Evolutionary conservation across 2,888 invertebrate species (phyloP), one percentile per base, ranked within the genome.

Genomic region (Vanessa cardui): DNA sequence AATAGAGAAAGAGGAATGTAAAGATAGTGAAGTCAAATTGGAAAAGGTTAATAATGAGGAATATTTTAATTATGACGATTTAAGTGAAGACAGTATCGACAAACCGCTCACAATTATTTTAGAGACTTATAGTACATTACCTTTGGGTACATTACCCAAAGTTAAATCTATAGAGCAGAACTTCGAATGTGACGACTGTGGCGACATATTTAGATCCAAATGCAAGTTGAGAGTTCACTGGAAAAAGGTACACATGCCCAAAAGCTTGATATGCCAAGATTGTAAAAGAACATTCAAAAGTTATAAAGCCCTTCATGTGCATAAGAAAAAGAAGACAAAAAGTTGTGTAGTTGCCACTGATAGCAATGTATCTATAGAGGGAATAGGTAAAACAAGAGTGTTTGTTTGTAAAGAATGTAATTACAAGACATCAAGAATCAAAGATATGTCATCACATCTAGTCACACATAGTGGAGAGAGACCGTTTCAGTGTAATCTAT

Each of bases 391-490:
- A 69, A 61, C 59, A 2, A 80, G 88, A 72, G 15, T 78, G 46
- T 86, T 83, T 66, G 66, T 75, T 56, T 86, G 86, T 75, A 85
- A 81, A 58, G 78, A 83, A 21, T 92, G 92, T 73, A 64, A 74
- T 15, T 88, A 88, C 44, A 81, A 78, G 18, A 78, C 86, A 0
- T 72, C 58, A n/a, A 75, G 84, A 31, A 72, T 83, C 1, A 87
- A 86, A 71, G 85, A 86, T 68, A 80, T 90, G 16, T 73, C 78
- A 9, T 71, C 79, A 0, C 91, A 92, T 72, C 74, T 80, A 8
- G 74, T 80, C 0, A 79, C 73, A 31, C 91, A 91, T 60, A 85
- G 78, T 0, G 90, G 91, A 0, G 85, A 85, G 2, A 74, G 81
- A n/a, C 86, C 86, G 0, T 86, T 64, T 64, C 66, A 79, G 62